Evolutionary conservation across 2,797 vertebrate genomes (phyloP), one percentile per base, ranked within the genome.

Genomic region (Sebastes vulpes): DNA sequence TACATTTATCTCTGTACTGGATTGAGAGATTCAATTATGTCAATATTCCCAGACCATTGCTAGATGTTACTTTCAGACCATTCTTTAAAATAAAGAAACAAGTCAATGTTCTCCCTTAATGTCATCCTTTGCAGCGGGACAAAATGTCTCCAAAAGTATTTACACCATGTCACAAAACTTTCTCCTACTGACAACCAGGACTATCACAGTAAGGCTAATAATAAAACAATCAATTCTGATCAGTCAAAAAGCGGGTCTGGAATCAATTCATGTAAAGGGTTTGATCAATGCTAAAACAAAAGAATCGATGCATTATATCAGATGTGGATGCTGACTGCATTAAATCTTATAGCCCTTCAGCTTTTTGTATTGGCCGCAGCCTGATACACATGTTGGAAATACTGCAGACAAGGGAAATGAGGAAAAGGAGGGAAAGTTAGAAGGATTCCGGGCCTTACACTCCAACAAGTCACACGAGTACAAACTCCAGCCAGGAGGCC

Each of bases 401-500:
- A 74, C 50, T 66, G 52, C 23, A 83, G 26, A 68, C 12, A 48
- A 31, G 18, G 46, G 25, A 63, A 72, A 69, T 16, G 3, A 32
- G 50, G n/a, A 28, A 70, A 65, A 72, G 2, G 20, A 38, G 12
- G 54, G 14, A 70, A 75, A 75, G 74, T 82, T 53, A 90, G 83
- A 83, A 60, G 85, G 88, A 74, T 82, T 94, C 66, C 74, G 87
- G 93, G 95, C 48, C 97, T 98, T 97, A 98, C 96, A 72, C 96
- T 97, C 96, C 95, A 96, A 95, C 97, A 98, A 0, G 96, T 93
- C 85, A 97, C 97, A 23, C 95, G 95, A 93, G 96, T 95, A 59
- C 97, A 98, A 94, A 97, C 59, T 83, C 95, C 95, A 80, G 95
- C 95, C 95, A 97, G 96, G 91, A 94, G 93, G 86, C 93, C 92